Evolutionary conservation across 2,888 invertebrate species (phyloP).

Genomic region (Elmis aenea): DNA sequence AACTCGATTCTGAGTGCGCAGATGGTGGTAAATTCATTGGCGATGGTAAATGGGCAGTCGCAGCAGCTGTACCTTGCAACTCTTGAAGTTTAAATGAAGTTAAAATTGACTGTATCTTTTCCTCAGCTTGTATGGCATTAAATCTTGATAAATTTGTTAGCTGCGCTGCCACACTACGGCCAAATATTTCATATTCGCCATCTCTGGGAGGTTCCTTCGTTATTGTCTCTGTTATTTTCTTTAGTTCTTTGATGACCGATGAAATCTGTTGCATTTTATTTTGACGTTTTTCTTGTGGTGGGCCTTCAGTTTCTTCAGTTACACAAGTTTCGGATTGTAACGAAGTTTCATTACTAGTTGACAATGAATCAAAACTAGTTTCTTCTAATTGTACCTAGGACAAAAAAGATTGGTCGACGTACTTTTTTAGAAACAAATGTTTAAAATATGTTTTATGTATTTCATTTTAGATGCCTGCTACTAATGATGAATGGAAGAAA

Average conservation of each 20-base stretch:
- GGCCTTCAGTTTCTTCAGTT: neutral
- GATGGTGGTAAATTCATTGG: too few species aligned
- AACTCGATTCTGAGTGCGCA: too few species aligned
- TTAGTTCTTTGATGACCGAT: constrained; percentile 2
- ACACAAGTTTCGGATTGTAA: too few species aligned
- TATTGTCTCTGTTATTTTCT: neutral
- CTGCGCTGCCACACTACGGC: constrained; percentile 7
- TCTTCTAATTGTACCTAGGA: too few species aligned
- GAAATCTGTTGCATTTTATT: neutral
- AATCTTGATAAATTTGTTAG: constrained; percentile 3
- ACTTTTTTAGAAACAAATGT: too few species aligned
- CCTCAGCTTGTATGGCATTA: constrained; percentile 4
- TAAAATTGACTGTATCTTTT: constrained; percentile 2
- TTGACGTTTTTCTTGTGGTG: neutral
- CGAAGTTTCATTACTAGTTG: neutral
- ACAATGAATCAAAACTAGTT: too few species aligned
- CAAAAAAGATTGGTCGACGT: neutral
- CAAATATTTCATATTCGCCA: constrained; percentile 4
- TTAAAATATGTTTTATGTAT: neutral
- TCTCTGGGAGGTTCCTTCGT: neutral
- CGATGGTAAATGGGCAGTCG: too few species aligned
- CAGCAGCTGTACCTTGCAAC: neutral
- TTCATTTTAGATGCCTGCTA: neutral
- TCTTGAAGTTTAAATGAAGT: constrained; percentile 4
- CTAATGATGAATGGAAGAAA: constrained; percentile 21